Conservation (phyloP, 2,113 vertebrate genomes). For the Furnarius figulus region DNA sequence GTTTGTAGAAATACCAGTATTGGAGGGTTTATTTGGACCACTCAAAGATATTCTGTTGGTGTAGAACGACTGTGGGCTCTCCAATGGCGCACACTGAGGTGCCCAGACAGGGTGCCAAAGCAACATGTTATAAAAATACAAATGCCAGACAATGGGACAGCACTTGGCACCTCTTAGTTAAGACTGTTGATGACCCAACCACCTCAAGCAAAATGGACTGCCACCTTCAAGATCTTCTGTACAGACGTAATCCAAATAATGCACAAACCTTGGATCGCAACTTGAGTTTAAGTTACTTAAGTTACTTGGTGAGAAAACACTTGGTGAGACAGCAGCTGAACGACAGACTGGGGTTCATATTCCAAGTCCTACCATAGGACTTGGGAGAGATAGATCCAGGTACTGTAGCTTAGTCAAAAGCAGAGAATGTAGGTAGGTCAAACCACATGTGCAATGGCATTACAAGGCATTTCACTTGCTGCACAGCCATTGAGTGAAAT, state of each 20-base stretch:
- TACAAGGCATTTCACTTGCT: not conserved
- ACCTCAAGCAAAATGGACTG: not conserved
- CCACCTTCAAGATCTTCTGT: not conserved
- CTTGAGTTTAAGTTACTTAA: not conserved
- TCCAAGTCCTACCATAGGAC: not conserved
- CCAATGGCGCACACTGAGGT: rapidly evolving
- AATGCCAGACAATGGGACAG: rapidly evolving
- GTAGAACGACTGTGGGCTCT: not conserved
- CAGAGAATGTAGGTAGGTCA: not conserved
- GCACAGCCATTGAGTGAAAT: not conserved
- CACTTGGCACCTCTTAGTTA: not conserved
- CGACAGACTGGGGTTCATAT: not conserved
- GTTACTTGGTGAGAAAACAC: not conserved
- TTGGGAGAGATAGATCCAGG: not conserved
- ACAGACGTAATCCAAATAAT: not conserved
- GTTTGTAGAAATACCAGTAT: not conserved
- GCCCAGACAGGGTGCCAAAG: not conserved
- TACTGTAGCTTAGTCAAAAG: not conserved
- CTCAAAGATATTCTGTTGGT: not conserved
- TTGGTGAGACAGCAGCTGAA: not conserved
- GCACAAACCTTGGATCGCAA: not conserved
- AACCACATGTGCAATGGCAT: not conserved
- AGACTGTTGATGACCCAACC: not conserved
- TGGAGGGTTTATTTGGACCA: not conserved
- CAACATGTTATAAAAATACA: not conserved